Evolutionary conservation across 2,113 vertebrate species (phyloP), one percentile per base, ranked within the genome.

Genomic region (Anguilla rostrata): DNA sequence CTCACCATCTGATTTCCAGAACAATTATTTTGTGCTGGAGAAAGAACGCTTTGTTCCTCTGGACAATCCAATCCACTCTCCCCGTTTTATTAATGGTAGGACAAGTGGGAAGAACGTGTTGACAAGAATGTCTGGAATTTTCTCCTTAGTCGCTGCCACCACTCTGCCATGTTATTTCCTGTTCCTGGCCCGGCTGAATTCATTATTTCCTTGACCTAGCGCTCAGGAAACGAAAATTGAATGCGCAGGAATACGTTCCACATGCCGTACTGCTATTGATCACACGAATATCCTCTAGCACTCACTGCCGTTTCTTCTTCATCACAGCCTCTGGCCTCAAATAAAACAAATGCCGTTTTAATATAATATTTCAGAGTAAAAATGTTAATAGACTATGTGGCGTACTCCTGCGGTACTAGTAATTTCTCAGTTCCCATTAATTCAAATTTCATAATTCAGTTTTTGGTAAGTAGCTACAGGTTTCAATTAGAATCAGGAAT

Each of bases 31-130:
- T 34, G 26, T 75, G n/a, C 60, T 66, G n/a, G 71, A 75, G 29
- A 75, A 75, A 75, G n/a, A 34, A n/a, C 11, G n/a, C n/a, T 34
- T 75, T 75, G 71, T 75, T 75, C 34, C 26, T 29, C 71, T 29
- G 71, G 8, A 75, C 26, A 75, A 29, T 34, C 71, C 26, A 75
- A 9, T 34, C 71, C 71, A 75, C 71, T 12, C n/a, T 81, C 41
- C 39, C 41, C 18, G 18, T 46, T 43, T 82, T 82, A 29, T 82
- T 82, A 82, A 82, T 46, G 81, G 22, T 43, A 49, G 81, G 81
- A 49, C 11, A 75, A 49, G 81, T 82, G 81, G 81, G 81, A 43
- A 82, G 41, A 82, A 82, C 81, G 29, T 82, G 40, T 49, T 15
- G 41, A 53, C 41, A 41, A 53, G 41, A 46, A 82, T 53, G 40